Evolutionary conservation across 2,113 vertebrate genomes (phyloP).

Genomic region (Elgaria multicarinata): DNA sequence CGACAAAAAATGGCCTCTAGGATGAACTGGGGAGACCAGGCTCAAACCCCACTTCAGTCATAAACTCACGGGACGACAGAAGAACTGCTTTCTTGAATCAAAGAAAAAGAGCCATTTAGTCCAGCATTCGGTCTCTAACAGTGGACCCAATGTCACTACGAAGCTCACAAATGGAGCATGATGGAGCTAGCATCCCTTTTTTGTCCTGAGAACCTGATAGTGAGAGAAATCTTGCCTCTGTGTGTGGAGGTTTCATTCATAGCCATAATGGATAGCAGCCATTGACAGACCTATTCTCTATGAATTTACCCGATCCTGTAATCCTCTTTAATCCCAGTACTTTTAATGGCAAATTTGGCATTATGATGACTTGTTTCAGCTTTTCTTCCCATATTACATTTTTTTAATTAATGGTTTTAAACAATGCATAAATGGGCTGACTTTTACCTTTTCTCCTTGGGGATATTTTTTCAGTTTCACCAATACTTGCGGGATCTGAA

Average conservation of each 20-base stretch:
- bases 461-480: slow-evolving; percentile 94
- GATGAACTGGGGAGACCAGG: background rate
- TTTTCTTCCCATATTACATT: background rate
- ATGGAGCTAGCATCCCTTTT: background rate
- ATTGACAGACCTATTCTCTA: background rate
- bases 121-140: background rate
- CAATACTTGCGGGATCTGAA: slow-evolving; percentile 94
- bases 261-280: background rate
- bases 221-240: background rate
- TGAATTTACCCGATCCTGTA: background rate
- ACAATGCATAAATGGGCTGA: background rate
- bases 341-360: background rate
- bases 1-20: background rate
- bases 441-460: slow-evolving; percentile 88
- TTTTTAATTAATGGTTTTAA: background rate
- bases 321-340: background rate
- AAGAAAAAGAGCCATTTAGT: background rate
- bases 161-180: background rate
- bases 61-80: background rate
- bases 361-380: background rate
- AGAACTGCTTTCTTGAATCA: background rate
- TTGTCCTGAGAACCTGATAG: background rate
- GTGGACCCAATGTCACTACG: background rate
- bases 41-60: background rate
- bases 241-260: background rate